Percentiles rank a stretch among this genome's conserved stretches.
Conservation (phyloP, 2,113 vertebrate genomes). For the Cebidichthys violaceus region DNA sequence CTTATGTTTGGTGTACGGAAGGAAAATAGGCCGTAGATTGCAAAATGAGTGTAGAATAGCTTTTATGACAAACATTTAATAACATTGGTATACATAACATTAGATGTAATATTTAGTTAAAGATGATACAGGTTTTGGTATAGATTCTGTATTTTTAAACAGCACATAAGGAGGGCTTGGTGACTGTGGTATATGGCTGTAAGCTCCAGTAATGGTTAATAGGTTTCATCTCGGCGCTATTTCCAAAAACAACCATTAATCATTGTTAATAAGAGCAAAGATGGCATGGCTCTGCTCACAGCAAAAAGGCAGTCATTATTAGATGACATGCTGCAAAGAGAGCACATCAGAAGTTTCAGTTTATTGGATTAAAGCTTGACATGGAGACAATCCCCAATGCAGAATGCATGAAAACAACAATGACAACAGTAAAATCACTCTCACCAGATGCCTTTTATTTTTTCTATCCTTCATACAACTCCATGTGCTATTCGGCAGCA, state of each 20-base stretch:
- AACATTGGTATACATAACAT: background rate
- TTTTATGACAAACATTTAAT: background rate
- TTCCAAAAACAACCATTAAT: constrained; percentile 72
- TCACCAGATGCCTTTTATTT: constrained; percentile 50
- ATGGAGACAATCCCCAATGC: constrained; percentile 72
- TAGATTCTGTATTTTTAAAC: constrained; percentile 5
- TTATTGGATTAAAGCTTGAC: constrained; percentile 83
- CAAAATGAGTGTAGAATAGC: background rate
- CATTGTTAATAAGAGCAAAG: constrained; percentile 64
- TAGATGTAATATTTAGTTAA: constrained; percentile 6
- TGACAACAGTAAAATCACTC: constrained; percentile 66
- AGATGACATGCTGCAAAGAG: constrained; percentile 73
- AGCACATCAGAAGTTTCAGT: constrained; percentile 66
- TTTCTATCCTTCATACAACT: constrained; percentile 46
- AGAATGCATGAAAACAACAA: constrained; percentile 77
- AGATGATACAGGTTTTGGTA: background rate
- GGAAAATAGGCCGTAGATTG: constrained; percentile 30
- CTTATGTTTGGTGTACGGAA: constrained; percentile 2
- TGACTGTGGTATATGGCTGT: constrained; percentile 26
- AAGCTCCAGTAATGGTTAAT: constrained; percentile 46
- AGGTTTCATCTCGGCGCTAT: constrained; percentile 59
- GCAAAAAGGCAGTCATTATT: constrained; percentile 67
- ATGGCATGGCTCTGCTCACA: constrained; percentile 61
- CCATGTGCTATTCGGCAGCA: constrained; percentile 49
- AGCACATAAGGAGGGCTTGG: background rate